These are phyloP conservation scores for Smutsia temminckii DNA, from an alignment of 2,797 vertebrate genomes.

Conservation along the genomic window DNA sequence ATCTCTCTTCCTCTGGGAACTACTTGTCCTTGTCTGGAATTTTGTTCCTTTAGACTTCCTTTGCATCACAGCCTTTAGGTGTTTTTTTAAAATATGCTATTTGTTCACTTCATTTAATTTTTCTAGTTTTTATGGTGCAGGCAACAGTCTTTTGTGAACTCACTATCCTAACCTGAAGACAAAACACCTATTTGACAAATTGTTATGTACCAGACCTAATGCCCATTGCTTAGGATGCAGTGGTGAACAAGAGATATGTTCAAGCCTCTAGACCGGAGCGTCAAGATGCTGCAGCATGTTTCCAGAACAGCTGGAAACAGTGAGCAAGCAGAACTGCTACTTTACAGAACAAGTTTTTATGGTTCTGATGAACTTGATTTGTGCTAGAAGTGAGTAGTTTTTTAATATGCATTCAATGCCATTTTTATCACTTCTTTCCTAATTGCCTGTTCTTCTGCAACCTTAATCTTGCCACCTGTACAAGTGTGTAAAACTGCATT, in stretches of 20 bases:
- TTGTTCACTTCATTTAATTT: background rate
- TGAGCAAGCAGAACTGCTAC: background rate
- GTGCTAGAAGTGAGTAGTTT: background rate
- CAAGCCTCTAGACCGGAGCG: background rate
- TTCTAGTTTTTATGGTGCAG: background rate
- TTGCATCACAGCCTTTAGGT: background rate
- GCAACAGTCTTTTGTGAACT: background rate
- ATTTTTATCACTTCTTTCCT: background rate
- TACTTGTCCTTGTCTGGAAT: background rate
- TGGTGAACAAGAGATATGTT: accelerated
- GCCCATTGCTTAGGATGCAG: background rate
- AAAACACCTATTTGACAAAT: background rate
- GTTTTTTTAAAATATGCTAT: background rate
- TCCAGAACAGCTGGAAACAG: background rate
- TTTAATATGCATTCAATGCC: background rate
- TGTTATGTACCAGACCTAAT: accelerated
- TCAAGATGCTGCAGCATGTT: background rate
- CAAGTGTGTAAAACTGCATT: background rate
- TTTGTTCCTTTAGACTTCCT: background rate
- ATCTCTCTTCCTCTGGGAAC: background rate
- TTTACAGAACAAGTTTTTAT: background rate
- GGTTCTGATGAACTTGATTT: background rate
- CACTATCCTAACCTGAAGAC: background rate
- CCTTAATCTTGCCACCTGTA: background rate
- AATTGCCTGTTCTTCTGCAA: background rate